These are phyloP conservation scores for Prinia subflava DNA, from an alignment of 2,113 vertebrate genomes.

Conservation along the genomic window DNA sequence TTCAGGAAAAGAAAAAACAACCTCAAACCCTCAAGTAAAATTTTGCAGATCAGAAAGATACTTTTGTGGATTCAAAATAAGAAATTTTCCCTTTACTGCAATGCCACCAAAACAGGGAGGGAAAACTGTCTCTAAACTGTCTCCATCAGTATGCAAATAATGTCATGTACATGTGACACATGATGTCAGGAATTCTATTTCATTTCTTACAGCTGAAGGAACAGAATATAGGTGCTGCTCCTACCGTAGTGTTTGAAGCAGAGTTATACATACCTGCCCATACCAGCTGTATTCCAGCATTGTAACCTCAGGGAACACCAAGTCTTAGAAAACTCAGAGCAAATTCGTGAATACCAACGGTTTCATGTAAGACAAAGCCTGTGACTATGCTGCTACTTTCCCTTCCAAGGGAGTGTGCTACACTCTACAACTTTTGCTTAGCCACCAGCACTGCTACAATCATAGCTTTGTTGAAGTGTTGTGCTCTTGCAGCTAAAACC, in stretches of 20 bases:
- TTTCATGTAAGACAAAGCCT: constrained; percentile 68
- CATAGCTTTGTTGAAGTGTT: constrained; percentile 88
- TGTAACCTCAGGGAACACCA: constrained; percentile 61
- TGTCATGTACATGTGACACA: constrained; percentile 35
- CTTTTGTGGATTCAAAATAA: background rate
- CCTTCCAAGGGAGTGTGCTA: constrained; percentile 60
- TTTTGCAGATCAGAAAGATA: background rate
- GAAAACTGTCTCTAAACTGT: background rate
- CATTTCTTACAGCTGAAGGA: constrained; percentile 54
- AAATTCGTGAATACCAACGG: constrained; percentile 46
- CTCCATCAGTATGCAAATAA: constrained; percentile 15
- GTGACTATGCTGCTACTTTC: constrained; percentile 58
- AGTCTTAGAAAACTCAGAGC: constrained; percentile 56
- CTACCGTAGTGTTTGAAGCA: constrained; percentile 23
- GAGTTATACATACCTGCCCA: constrained; percentile 87
- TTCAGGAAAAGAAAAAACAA: background rate
- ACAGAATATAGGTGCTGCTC: constrained; percentile 1
- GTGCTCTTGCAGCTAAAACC: constrained; percentile 90
- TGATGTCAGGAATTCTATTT: constrained; percentile 57
- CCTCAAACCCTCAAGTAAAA: background rate
- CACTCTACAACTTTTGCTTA: constrained; percentile 69
- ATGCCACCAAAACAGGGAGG: background rate
- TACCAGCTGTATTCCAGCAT: constrained; percentile 99
- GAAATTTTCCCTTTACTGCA: background rate
- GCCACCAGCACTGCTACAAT: constrained; percentile 72